Evolutionary conservation across 1,140 invertebrate genomes (phyloP).

Genomic region (Caenorhabditis brenneri): DNA sequence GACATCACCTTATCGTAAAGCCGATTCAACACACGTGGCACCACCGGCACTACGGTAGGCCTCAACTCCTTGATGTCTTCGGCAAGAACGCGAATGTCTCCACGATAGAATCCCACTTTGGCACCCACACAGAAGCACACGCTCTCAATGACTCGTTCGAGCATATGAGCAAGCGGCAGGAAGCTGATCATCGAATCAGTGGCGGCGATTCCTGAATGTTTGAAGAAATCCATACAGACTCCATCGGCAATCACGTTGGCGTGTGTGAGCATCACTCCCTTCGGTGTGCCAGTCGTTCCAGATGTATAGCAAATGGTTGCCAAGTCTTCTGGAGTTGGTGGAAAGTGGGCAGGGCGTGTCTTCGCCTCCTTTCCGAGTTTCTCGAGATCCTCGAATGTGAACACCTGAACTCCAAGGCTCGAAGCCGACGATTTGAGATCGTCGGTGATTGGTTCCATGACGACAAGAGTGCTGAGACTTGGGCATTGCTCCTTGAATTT

Average conservation of each 20-base stretch:
- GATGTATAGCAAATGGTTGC: conserved; percentile 95
- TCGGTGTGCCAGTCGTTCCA: conserved; percentile 95
- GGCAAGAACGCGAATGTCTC: conserved; percentile 85
- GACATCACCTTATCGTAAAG: conserved; percentile 82
- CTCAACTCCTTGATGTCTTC: conserved; percentile 89
- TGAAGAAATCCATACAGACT: conserved; percentile 72
- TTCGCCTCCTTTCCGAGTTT: conserved; percentile 76
- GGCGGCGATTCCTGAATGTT: conserved; percentile 32
- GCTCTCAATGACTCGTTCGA: conserved; percentile 73
- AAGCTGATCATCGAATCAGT: conserved; percentile 75
- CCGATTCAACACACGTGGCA: conserved; percentile 89
- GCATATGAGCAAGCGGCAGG: conserved; percentile 93
- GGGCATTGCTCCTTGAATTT: conserved; percentile 80
- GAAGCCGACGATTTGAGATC: conserved; percentile 81
- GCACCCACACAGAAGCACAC: conserved; percentile 76
- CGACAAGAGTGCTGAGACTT: conserved; percentile 82
- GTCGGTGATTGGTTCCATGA: conserved; percentile 79
- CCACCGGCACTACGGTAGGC: conserved; percentile 91
- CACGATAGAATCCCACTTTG: conserved; percentile 88
- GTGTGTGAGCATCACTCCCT: conserved; percentile 95
- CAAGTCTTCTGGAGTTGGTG: conserved; percentile 81
- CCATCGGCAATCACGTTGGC: conserved; percentile 87
- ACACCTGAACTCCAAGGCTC: conserved; percentile 82
- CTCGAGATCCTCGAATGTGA: conserved; percentile 86
- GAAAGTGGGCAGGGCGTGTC: conserved; percentile 85